These are phyloP conservation scores for Cosmia pyralina DNA, from an alignment of 2,888 invertebrate genomes.

Conservation along the genomic window DNA sequence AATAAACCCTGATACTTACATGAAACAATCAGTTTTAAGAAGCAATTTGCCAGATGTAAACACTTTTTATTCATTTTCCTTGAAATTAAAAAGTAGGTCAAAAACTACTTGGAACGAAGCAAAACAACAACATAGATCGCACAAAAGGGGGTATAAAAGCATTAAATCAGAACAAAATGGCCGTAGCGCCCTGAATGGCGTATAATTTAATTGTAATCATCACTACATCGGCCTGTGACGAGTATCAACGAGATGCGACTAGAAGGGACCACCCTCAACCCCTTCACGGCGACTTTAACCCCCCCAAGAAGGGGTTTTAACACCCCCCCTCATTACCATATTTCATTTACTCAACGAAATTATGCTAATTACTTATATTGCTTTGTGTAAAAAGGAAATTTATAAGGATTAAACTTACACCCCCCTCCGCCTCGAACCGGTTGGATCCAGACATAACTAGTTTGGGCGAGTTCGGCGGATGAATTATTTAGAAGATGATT, in stretches of 20 bases:
- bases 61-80: conserved; percentile 12
- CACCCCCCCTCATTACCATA: conserved; percentile 89
- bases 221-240: conserved; percentile 88
- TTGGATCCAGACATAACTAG: conserved; percentile 80
- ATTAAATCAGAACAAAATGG: conserved; percentile 87
- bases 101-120: conserved; percentile 48
- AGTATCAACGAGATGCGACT: conserved; percentile 89
- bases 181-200: conserved; percentile 79
- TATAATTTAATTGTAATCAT: conserved; percentile 90
- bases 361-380: conserved; percentile 91
- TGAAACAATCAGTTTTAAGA: not conserved
- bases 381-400: conserved; percentile 91
- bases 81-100: conserved; percentile 59
- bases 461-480: conserved; percentile 80
- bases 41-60: not conserved
- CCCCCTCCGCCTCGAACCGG: conserved; percentile 75
- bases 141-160: conserved; percentile 71
- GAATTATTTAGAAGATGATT: conserved; percentile 86
- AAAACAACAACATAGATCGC: conserved; percentile 62
- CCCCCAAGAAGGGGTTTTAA: conserved; percentile 83
- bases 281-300: conserved; percentile 73
- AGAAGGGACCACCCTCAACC: conserved; percentile 80
- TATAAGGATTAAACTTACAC: conserved; percentile 90
- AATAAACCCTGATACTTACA: too few species aligned
- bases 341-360: conserved; percentile 91